These are phyloP conservation scores for Theodoxus fluviatilis DNA, from an alignment of 2,888 invertebrate species.

Conservation along the genomic window DNA sequence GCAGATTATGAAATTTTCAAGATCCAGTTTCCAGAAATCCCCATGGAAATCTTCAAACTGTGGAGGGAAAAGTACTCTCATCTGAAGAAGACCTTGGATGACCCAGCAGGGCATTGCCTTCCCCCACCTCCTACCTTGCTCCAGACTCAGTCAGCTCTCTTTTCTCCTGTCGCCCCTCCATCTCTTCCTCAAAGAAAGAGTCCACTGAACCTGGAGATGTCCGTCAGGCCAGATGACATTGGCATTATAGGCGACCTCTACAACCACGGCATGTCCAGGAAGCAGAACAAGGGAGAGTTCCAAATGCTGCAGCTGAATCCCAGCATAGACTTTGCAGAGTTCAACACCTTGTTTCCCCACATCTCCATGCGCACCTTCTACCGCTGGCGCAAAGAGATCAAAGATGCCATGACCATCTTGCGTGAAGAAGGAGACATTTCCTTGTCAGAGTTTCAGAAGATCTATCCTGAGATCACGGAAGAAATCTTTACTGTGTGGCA, in stretches of 20 bases:
- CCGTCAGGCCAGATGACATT: too few relatives aligned
- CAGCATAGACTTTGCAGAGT: constrained; percentile 30
- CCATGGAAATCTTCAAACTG: constrained; percentile 1
- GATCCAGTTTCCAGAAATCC: constrained; percentile 18
- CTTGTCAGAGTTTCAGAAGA: constrained; percentile 29
- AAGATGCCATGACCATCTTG: constrained; percentile 32
- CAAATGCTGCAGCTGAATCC: constrained; percentile 34
- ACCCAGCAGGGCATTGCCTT: too few relatives aligned
- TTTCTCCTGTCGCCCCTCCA: too few relatives aligned
- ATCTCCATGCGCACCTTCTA: constrained; percentile 36
- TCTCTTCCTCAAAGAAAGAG: too few relatives aligned
- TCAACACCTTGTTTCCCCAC: constrained; percentile 31
- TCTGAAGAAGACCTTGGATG: too few relatives aligned
- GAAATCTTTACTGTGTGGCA: constrained; percentile 34
- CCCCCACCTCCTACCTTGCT: too few relatives aligned
- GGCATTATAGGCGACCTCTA: too few relatives aligned
- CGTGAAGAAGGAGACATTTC: constrained; percentile 30
- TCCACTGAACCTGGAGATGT: too few relatives aligned
- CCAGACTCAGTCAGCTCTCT: too few relatives aligned
- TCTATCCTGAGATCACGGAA: constrained; percentile 35
- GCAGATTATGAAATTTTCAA: constrained; percentile 13
- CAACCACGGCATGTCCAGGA: constrained; percentile 28
- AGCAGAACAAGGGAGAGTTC: constrained; percentile 34
- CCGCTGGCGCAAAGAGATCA: constrained; percentile 37
- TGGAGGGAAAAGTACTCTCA: constrained; percentile 15